Evolutionary conservation across 2,113 vertebrate species (phyloP).

Genomic region (Parus major): DNA sequence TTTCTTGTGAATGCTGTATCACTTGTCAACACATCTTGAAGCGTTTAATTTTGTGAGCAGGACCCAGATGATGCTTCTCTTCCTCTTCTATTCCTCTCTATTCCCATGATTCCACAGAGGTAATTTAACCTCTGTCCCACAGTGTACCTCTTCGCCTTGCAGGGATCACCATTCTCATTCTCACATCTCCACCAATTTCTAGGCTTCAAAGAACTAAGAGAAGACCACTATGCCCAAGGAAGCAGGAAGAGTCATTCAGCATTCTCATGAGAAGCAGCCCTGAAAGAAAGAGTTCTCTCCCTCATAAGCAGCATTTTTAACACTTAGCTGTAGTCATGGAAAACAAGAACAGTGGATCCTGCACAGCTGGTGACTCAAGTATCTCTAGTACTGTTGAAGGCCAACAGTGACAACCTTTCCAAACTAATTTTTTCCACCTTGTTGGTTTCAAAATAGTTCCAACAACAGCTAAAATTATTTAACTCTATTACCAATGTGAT

Average conservation of each 20-base stretch:
- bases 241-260: background rate
- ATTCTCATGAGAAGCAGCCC: background rate
- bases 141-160: background rate
- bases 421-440: background rate
- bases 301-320: constrained; percentile 7
- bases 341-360: background rate
- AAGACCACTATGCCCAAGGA: background rate
- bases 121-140: background rate
- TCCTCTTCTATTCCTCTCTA: background rate
- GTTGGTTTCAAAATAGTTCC: background rate
- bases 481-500: background rate
- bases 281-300: background rate
- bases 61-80: background rate
- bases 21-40: background rate
- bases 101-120: background rate
- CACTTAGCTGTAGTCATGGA: background rate
- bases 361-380: background rate
- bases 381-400: background rate
- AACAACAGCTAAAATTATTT: background rate
- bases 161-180: background rate
- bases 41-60: background rate
- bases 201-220: background rate
- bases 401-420: background rate
- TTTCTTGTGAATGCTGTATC: background rate
- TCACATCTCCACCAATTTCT: background rate